phyloP scores from a whole-genome alignment of 2,888 invertebrate genomes.

The Stratiomys singularior region DNA sequence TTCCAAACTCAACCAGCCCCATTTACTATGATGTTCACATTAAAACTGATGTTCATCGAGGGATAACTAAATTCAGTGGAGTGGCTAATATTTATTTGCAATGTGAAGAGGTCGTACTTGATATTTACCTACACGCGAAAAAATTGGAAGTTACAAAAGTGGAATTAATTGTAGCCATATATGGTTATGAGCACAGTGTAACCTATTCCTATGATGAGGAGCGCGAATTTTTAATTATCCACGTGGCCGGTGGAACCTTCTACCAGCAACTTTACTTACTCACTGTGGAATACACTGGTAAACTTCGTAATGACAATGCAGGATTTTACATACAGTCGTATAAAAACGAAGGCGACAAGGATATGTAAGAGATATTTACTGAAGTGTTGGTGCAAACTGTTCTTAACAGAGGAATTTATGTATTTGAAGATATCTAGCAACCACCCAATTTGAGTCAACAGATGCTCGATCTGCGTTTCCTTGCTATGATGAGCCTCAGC shows the following conservation, averaged over 20 bases:
- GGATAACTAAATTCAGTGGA: constrained; percentile 61
- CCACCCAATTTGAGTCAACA: constrained; percentile 72
- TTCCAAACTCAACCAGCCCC: constrained; percentile 68
- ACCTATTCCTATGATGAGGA: constrained; percentile 15
- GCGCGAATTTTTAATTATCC: constrained; percentile 44
- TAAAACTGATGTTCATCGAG: constrained; percentile 65
- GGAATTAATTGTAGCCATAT: not conserved
- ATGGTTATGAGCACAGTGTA: constrained; percentile 2
- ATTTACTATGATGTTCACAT: constrained; percentile 68
- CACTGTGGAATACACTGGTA: constrained; percentile 68
- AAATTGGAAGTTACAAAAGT: constrained; percentile 65
- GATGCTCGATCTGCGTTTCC: constrained; percentile 74
- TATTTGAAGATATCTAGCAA: constrained; percentile 41
- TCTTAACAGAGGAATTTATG: not conserved
- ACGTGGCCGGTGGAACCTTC: not conserved
- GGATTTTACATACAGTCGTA: constrained; percentile 72
- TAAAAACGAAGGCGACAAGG: constrained; percentile 47
- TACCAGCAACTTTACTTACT: constrained; percentile 62
- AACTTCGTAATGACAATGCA: constrained; percentile 69
- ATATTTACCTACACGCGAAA: constrained; percentile 69
- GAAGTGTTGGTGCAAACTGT: not conserved
- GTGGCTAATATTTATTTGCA: constrained; percentile 66
- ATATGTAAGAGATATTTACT: constrained; percentile 17
- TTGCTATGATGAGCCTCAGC: constrained; percentile 69
- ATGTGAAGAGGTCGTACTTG: constrained; percentile 66